Base-by-base conservation (phyloP, 1,140 invertebrate species). In the Heliconius hermathena region DNA sequence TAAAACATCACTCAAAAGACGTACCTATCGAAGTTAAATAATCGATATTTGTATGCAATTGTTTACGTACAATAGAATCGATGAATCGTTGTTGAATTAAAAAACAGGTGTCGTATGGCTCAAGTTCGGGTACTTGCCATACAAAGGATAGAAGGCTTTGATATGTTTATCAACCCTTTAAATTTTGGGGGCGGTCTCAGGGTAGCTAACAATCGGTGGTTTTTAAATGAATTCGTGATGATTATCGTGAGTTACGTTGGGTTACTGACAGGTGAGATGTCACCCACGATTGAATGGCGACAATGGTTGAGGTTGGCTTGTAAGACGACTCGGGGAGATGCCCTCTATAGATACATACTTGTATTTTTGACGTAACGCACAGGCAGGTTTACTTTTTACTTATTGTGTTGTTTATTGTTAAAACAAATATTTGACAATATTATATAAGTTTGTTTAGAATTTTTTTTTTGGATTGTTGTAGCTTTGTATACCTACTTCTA, bases 111-210 rank as follows among this genome's bases (percentile, higher is more conserved):
- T 91, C 83, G 80, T 87, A 82, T 87, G 83, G 74, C 82, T 75
- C 84, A 84, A 87, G 86, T 82, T 87, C 82, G 81, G 82, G 85
- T 83, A 87, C 83, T 84, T 80, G 82, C 74, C 22, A 33, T 79
- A 83, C 78, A 83, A 86, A 82, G 77, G 87, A 82, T 83, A 87
- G 87, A 46, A 83, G 74, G 81, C 83, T 93, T 93, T 93, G 90
- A 94, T 93, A 94, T 93, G 90, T 93, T 93, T 93, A 94, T 94
- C 91, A 93, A 93, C 89, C 90, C 93, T 93, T 92, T 93, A 84
- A 85, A 88, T 84, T 83, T 86, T 81, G 88, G 87, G 88, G 93
- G 92, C 87, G 89, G 91, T 85, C 87, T 91, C 87, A 86, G 80
- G 84, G 80, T 85, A 84, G 76, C 78, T 87, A 92, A 93, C 89